Evolutionary conservation across 2,113 vertebrate species (phyloP).

Genomic region (Zingel zingel): DNA sequence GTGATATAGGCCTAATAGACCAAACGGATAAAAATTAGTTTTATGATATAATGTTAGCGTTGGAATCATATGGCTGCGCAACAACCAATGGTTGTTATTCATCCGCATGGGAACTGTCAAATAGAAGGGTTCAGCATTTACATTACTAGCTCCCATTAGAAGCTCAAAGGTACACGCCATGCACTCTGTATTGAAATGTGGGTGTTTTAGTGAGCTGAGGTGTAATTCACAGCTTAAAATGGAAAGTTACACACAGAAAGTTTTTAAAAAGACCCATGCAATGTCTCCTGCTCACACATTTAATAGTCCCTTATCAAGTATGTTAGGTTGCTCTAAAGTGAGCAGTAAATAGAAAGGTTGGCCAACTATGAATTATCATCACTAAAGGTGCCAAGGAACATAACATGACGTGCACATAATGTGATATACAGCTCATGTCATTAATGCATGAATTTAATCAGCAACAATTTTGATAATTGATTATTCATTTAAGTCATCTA

Average conservation of each 20-base stretch:
- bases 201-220: neutral
- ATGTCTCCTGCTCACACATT: neutral
- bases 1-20: neutral
- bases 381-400: neutral
- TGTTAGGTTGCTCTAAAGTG: neutral
- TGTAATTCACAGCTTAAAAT: neutral
- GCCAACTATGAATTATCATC: neutral
- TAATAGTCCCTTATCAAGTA: neutral
- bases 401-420: neutral
- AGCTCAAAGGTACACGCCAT: neutral
- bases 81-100: too few species aligned
- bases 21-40: neutral
- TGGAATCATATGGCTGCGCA: neutral
- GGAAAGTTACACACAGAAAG: neutral
- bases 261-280: neutral
- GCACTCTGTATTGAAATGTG: neutral
- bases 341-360: neutral
- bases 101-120: neutral
- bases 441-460: neutral
- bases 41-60: neutral
- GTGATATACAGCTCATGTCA: neutral
- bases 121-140: neutral
- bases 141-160: neutral
- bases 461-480: neutral
- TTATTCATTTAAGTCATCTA: too few species aligned